Conservation (phyloP, 35 echinoderm and acorn worm species). For the Eucidaris tribuloides region DNA sequence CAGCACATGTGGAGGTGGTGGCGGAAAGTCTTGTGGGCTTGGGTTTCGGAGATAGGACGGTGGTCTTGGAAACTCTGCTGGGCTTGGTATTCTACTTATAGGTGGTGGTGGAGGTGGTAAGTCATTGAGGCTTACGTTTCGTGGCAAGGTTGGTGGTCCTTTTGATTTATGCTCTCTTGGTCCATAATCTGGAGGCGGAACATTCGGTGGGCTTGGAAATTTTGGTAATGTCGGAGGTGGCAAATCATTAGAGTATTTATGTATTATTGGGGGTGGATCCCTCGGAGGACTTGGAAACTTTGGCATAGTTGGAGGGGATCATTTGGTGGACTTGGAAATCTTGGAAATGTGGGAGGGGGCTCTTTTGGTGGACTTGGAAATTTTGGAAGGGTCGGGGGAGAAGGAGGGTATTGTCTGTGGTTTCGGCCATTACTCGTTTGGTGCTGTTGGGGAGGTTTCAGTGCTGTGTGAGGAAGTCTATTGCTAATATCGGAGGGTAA, state of each 20-base stretch:
- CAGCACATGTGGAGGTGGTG: background rate
- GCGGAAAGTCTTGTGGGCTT: background rate
- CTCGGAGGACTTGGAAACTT: constrained; percentile 11
- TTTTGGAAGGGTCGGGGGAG: constrained; percentile 6
- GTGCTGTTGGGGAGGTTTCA: constrained; percentile 10
- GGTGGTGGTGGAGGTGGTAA: constrained; percentile 1
- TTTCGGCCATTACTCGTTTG: too few species aligned
- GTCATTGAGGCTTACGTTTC: background rate
- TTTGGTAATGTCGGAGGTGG: constrained; percentile 11
- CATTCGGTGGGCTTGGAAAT: constrained; percentile 22
- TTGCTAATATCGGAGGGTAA: background rate
- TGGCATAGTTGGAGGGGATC: background rate
- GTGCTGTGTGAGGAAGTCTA: background rate
- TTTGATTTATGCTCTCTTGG: constrained; percentile 1
- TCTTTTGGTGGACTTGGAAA: constrained; percentile 8
- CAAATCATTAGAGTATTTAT: background rate
- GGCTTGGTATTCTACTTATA: constrained; percentile 2
- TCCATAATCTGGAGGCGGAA: constrained; percentile 4
- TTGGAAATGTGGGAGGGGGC: background rate
- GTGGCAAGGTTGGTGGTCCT: constrained; percentile 1
- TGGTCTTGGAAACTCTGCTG: constrained; percentile 17
- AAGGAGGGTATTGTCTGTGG: background rate
- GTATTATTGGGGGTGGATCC: background rate
- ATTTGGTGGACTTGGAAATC: constrained; percentile 12
- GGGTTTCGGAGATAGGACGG: constrained; percentile 1